These are phyloP conservation scores for Scarus forsteni DNA, from an alignment of 2,797 vertebrate genomes.

Conservation along the genomic window DNA sequence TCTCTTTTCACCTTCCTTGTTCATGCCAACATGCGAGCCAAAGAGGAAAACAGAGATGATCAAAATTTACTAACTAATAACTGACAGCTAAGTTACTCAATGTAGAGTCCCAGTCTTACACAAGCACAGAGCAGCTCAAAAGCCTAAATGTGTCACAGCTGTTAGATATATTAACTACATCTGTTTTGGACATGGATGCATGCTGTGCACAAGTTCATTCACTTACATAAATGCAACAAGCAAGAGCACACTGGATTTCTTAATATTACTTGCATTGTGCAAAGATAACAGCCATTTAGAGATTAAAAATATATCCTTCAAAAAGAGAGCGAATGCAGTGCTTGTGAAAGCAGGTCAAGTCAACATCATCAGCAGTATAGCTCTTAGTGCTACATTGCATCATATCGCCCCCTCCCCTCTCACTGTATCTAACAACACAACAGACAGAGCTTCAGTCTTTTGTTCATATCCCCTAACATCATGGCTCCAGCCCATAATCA, in stretches of 20 bases:
- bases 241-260: neutral
- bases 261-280: neutral
- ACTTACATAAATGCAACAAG: neutral
- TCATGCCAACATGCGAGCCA: too few relatives aligned
- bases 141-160: neutral
- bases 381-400: conserved; percentile 42
- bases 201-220: neutral
- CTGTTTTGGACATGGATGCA: neutral
- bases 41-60: too few relatives aligned
- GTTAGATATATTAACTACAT: neutral
- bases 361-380: conserved; percentile 28
- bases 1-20: too few relatives aligned
- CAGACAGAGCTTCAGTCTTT: neutral
- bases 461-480: conserved; percentile 18
- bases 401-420: neutral
- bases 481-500: conserved; percentile 11
- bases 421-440: neutral
- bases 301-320: neutral
- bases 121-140: neutral
- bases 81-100: too few relatives aligned
- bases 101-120: too few relatives aligned
- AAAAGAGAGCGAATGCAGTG: conserved; percentile 6
- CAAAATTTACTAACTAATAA: too few relatives aligned
- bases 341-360: conserved; percentile 37
- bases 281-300: neutral